phyloP scores from a whole-genome alignment of 2,797 vertebrate genomes.

The Melanogrammus aeglefinus region DNA sequence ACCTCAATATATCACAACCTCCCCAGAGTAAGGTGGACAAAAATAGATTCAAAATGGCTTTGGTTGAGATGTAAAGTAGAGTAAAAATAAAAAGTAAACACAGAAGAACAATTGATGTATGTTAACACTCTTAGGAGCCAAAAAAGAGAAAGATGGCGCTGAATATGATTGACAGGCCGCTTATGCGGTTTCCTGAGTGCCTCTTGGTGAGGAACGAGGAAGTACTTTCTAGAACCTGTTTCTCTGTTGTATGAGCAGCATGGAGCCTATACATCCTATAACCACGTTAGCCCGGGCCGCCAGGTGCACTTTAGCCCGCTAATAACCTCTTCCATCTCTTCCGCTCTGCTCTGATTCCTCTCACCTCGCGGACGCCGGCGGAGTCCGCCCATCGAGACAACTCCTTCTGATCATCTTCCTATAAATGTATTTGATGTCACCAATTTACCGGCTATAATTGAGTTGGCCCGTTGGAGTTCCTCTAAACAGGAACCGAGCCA shows the following conservation, averaged over 20 bases:
- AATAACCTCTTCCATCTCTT: background rate
- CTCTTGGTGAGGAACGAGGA: background rate
- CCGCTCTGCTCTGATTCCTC: background rate
- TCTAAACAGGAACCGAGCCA: background rate
- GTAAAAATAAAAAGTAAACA: background rate
- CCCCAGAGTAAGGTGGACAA: background rate
- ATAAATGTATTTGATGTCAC: background rate
- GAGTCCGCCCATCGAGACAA: background rate
- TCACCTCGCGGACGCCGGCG: background rate
- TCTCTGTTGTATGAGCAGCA: background rate
- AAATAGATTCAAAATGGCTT: background rate
- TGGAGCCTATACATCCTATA: slow-evolving; percentile 28
- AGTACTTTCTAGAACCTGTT: slow-evolving; percentile 13
- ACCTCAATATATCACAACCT: background rate
- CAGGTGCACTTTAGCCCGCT: background rate
- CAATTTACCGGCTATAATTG: background rate
- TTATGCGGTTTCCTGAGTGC: background rate
- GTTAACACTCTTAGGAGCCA: background rate
- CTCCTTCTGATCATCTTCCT: too few relatives aligned
- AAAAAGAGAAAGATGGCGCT: background rate
- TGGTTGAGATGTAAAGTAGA: background rate
- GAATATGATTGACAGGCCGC: background rate
- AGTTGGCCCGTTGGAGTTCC: background rate
- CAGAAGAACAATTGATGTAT: background rate
- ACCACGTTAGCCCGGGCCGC: background rate